A percentile compares a stretch with the other conserved stretches of the same genome.
These are phyloP conservation scores for Rhingia rostrata DNA, from an alignment of 2,888 invertebrate species.

Conservation along the genomic window DNA sequence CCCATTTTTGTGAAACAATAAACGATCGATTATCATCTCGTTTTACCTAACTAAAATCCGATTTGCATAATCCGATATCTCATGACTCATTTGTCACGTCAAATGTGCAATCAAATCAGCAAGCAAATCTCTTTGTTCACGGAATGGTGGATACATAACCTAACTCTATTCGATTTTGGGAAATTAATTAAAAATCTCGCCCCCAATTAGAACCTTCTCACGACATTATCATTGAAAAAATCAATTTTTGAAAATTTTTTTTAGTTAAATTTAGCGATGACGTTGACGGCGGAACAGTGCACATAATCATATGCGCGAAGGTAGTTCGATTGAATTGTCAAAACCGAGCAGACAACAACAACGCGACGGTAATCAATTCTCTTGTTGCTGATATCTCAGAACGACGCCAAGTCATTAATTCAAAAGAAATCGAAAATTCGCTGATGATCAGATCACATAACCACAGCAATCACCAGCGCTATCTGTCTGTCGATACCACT, in stretches of 20 bases:
- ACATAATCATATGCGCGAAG: conserved; percentile 4
- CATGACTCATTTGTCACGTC: not conserved
- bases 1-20: not conserved
- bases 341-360: conserved; percentile 24
- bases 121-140: not conserved
- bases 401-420: not conserved
- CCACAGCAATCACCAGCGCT: not conserved
- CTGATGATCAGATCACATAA: not conserved
- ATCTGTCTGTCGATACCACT: not conserved
- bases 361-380: not conserved
- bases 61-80: no score
- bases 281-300: not conserved
- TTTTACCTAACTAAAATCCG: not conserved
- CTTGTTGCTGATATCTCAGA: not conserved
- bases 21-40: not conserved
- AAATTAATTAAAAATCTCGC: not conserved
- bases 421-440: not conserved
- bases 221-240: not conserved
- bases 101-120: not conserved
- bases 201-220: not conserved
- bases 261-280: conserved; percentile 24
- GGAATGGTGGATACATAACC: not conserved
- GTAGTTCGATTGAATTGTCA: conserved; percentile 61
- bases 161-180: not conserved
- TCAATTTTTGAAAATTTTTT: not conserved